Evolutionary conservation across 2,888 invertebrate species (phyloP), one percentile per base, ranked within the genome.

Genomic region (Galerucella nymphaeae): DNA sequence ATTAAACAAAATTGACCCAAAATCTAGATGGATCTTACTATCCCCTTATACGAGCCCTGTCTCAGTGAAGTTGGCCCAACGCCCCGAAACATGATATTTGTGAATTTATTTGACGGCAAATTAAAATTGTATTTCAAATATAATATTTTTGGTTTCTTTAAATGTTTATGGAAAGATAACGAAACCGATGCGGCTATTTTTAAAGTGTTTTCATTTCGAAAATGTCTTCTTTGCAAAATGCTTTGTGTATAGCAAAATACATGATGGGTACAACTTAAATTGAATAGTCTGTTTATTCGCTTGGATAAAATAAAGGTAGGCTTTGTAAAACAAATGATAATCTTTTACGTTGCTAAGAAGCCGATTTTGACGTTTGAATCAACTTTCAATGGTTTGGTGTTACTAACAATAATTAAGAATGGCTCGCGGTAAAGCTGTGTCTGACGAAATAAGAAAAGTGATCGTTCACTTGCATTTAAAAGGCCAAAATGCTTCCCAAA

Each of bases 181-280:
- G 23, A 23, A 23, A 23, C 23, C 23, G 23, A 23, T 16, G 55
- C 16, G 13, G 55, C 55, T 55, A 55, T 55, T 16, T 55, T 55
- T 55, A 16, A 55, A 16, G 55, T n/a, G 55, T 55, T n/a, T 55
- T 55, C 16, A 16, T 55, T 55, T 55, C 55, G 16, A 55, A 55
- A 55, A n/a, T 13, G 55, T 55, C 55, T 16, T 55, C n/a, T 55
- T 55, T 55, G 55, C 16, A 55, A 55, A 55, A 55, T 55, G 55
- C 13, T 55, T 55, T n/a, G 16, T 55, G 16, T 55, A n/a, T 16
- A 16, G 16, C 16, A 55, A 55, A 55, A 55, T 55, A 55, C 55
- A 55, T 55, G 16, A 23, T 23, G 1, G n/a, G 9, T 13, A 55
- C 55, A 55, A 55, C 55, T 55, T 55, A 55, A 55, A 9, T 13